A percentile compares a stretch with the other conserved stretches of the same genome.
Evolutionary conservation across 2,888 invertebrate genomes (phyloP).

Genomic region (Phasia obesa): DNA sequence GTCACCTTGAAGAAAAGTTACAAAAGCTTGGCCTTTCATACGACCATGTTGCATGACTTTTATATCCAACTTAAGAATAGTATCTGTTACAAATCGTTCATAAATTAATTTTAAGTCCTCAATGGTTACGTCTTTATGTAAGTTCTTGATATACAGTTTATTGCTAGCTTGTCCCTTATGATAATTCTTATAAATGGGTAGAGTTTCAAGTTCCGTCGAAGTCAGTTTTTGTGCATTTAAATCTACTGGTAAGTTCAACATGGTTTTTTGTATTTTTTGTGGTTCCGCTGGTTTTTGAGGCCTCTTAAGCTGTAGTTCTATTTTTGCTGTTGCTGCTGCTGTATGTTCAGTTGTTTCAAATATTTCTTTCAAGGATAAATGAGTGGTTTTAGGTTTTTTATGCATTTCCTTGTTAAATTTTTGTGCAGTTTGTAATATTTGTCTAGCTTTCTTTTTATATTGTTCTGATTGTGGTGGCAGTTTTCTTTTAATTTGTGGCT

Average conservation of each 20-base stretch:
- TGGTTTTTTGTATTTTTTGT: neutral
- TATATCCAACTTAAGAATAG: slow-evolving; percentile 85
- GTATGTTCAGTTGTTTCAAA: slow-evolving; percentile 40
- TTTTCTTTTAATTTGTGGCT: slow-evolving; percentile 62
- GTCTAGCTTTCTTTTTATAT: slow-evolving; percentile 76
- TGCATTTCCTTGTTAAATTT: slow-evolving; percentile 19
- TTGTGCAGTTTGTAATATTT: slow-evolving; percentile 73
- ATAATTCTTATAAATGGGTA: slow-evolving; percentile 94
- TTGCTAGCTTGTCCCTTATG: slow-evolving; percentile 90
- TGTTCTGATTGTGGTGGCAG: slow-evolving; percentile 61
- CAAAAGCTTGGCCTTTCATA: slow-evolving; percentile 98
- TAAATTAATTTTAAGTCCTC: slow-evolving; percentile 90
- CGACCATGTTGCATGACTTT: slow-evolving; percentile 96
- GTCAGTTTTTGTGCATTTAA: slow-evolving; percentile 88
- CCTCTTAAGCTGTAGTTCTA: slow-evolving; percentile 42
- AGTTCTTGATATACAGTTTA: slow-evolving; percentile 96
- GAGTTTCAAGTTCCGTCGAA: slow-evolving; percentile 86
- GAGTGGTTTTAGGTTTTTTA: neutral
- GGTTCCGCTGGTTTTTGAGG: neutral
- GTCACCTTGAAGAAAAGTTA: slow-evolving; percentile 84
- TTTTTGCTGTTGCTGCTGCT: slow-evolving; percentile 3
- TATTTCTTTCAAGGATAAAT: slow-evolving; percentile 40
- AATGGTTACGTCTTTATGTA: slow-evolving; percentile 90
- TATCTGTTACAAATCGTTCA: slow-evolving; percentile 85
- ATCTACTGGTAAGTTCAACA: slow-evolving; percentile 80